Conservation (phyloP, 1,140 invertebrate genomes). For the Pristionchus pacificus region DNA sequence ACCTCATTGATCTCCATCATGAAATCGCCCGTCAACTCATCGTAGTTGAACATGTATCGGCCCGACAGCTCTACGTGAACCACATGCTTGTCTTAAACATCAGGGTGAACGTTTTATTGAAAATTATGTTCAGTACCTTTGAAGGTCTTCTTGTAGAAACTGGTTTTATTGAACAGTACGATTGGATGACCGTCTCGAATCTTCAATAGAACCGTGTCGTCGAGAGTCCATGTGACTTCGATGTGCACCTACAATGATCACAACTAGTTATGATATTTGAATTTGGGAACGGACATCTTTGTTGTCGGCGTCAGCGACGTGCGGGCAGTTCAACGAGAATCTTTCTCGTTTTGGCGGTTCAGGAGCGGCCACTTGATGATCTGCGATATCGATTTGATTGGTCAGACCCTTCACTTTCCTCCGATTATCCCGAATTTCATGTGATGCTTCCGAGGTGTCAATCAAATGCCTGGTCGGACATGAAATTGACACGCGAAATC, state of each 20-base stretch:
- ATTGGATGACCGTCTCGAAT: constrained; percentile 22
- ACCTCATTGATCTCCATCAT: constrained; percentile 33
- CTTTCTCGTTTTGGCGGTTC: too few species aligned
- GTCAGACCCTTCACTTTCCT: too few species aligned
- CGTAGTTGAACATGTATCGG: constrained; percentile 32
- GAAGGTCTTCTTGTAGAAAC: neutral
- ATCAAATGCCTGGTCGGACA: too few species aligned
- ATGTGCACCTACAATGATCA: constrained; percentile 13
- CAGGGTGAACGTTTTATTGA: neutral
- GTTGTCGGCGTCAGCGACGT: constrained; percentile 29
- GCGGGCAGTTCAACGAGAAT: constrained; percentile 33
- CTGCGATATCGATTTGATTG: too few species aligned
- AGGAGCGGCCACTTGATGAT: neutral
- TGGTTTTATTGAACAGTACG: constrained; percentile 19
- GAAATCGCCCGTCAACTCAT: constrained; percentile 33
- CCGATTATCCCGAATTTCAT: too few species aligned
- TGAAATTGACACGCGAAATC: too few species aligned
- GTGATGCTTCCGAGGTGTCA: too few species aligned
- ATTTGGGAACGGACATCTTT: constrained; percentile 17
- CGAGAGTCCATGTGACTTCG: constrained; percentile 32
- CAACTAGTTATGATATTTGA: neutral
- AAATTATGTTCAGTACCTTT: neutral
- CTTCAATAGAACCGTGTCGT: constrained; percentile 33
- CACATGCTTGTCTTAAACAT: constrained; percentile 26
- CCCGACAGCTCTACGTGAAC: constrained; percentile 26